Evolutionary conservation across 2,797 vertebrate genomes (phyloP), one percentile per base, ranked within the genome.

Genomic region (Staurois parvus): DNA sequence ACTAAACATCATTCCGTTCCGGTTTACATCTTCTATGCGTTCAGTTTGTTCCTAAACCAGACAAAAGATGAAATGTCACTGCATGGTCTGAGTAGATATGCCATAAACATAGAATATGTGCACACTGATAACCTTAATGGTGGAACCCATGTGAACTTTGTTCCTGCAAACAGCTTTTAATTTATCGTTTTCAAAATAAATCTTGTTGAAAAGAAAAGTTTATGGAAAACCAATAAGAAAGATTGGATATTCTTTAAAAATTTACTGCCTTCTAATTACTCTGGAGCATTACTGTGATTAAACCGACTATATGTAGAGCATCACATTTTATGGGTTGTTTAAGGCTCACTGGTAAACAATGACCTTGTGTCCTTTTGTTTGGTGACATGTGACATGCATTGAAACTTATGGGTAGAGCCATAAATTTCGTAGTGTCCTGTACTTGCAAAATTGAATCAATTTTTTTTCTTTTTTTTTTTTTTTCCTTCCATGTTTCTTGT

Each of bases 221-320:
- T 80, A 85, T 80, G 13, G 77, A 56, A 85, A 80, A 68, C 59
- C 77, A 80, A 85, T 85, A 85, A 59, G 32, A 67, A 67, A 69
- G 32, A 80, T 28, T 79, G 24, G 70, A 32, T 67, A 56, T 74
- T 75, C 62, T 26, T 24, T 75, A 37, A 66, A 66, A 52, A 67
- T 80, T 29, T 40, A 68, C 72, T 68, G 56, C 64, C n/a, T 1
- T 2, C 52, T 74, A 80, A 85, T 85, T 75, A 59, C 24, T 52
- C 34, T 15, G 34, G 64, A 85, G 77, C 77, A 75, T 75, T 85
- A 80, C 45, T 9, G 24, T n/a, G 72, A 85, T 85, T 75, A 85
- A 85, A 85, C 15, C 15, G n/a, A 85, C 69, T 79, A 75, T 75
- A 30, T 70, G 72, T 72, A 48, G 17, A 48, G 62, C 62, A 73